Conservation (phyloP, 2,113 vertebrate genomes). For the Mionectes macconnelli region DNA sequence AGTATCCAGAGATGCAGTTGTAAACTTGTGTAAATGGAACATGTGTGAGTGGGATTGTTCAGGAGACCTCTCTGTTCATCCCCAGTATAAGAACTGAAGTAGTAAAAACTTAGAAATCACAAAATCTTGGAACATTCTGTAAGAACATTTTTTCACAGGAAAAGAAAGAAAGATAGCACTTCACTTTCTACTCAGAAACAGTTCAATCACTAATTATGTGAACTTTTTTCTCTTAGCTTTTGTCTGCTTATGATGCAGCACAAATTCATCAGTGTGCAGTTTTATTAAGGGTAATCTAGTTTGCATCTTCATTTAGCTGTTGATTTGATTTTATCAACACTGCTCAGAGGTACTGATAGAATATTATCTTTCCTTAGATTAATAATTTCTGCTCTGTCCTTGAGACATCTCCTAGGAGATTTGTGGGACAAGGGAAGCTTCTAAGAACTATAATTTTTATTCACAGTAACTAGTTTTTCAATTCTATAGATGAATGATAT, state of each 20-base stretch:
- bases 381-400: conserved; percentile 11
- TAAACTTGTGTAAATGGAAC: background rate
- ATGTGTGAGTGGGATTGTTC: fast-evolving
- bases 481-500: background rate
- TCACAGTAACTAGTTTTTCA: conserved; percentile 10
- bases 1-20: background rate
- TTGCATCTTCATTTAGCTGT: background rate
- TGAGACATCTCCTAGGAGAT: background rate
- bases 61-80: background rate
- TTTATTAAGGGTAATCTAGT: background rate
- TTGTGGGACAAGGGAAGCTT: background rate
- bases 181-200: background rate
- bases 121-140: background rate
- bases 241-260: background rate
- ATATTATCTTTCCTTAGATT: background rate
- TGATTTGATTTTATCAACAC: conserved; percentile 12
- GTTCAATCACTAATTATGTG: background rate
- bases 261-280: background rate
- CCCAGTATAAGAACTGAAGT: background rate
- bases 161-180: background rate
- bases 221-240: background rate
- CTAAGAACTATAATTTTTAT: background rate
- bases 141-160: background rate
- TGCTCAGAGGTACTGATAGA: background rate
- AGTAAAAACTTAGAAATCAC: background rate